Conservation (phyloP, 2,113 vertebrate genomes). For the Neotoma lepida region DNA sequence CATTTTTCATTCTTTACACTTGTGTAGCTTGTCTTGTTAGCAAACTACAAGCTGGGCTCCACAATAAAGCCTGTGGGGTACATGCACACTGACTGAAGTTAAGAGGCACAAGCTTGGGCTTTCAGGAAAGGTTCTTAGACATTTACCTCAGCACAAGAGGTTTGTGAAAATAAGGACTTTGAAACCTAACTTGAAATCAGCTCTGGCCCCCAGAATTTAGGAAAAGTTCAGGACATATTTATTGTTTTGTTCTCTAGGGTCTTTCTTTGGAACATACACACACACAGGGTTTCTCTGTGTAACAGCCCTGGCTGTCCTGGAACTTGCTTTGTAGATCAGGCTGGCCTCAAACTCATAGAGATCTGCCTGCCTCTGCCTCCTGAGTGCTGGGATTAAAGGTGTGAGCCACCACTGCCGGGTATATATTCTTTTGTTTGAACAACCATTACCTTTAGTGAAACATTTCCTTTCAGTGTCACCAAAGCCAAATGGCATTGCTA, state of each 20-base stretch:
- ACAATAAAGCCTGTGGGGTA: slow-evolving; percentile 11
- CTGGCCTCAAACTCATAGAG: not conserved
- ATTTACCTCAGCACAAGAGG: slow-evolving; percentile 18
- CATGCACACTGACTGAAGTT: not conserved
- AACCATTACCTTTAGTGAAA: slow-evolving; percentile 42
- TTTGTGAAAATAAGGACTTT: slow-evolving; percentile 25
- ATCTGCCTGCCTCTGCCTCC: not conserved
- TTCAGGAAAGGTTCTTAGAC: not conserved
- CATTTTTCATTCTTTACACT: slow-evolving; percentile 30
- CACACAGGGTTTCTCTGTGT: not conserved
- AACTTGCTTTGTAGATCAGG: not conserved
- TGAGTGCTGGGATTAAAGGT: not conserved
- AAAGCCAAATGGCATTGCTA: not conserved
- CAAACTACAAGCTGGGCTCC: slow-evolving; percentile 7
- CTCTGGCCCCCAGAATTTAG: not conserved
- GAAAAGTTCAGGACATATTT: not conserved
- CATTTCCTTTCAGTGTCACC: slow-evolving; percentile 25
- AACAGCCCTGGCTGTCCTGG: not conserved
- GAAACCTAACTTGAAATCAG: not conserved
- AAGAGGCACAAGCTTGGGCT: not conserved
- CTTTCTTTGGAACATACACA: not conserved
- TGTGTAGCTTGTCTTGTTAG: not conserved
- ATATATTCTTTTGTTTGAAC: slow-evolving; percentile 26
- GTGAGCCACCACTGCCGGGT: not conserved
- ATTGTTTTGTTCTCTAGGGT: not conserved